These are phyloP conservation scores for Lomographa bimaculata DNA, from an alignment of 2,888 invertebrate species.

Conservation along the genomic window DNA sequence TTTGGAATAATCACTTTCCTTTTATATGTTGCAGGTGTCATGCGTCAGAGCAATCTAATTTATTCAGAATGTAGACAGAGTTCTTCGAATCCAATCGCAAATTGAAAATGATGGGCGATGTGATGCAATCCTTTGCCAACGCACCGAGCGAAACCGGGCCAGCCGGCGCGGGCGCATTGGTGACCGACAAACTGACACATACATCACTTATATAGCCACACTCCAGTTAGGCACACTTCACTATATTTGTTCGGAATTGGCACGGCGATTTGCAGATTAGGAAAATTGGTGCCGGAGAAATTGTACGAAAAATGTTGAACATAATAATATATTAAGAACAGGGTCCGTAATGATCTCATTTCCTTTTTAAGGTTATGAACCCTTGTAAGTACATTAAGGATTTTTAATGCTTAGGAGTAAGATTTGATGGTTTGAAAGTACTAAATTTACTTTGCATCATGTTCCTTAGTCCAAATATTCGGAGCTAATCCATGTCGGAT, in stretches of 20 bases:
- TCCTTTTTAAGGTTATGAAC: too few relatives aligned
- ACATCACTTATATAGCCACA: conserved; percentile 4
- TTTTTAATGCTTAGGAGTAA: too few relatives aligned
- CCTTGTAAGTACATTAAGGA: too few relatives aligned
- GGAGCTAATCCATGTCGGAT: too few relatives aligned
- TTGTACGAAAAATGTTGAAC: too few relatives aligned
- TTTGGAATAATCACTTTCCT: too few relatives aligned
- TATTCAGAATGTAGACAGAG: conserved; percentile 11
- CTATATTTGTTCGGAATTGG: conserved; percentile 11
- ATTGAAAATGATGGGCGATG: conserved; percentile 28
- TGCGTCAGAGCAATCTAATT: conserved; percentile 7
- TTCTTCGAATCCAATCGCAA: conserved; percentile 12
- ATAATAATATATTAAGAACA: too few relatives aligned
- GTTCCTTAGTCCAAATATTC: too few relatives aligned
- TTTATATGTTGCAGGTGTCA: conserved; percentile 8
- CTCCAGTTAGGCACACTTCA: conserved; percentile 19
- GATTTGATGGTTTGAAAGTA: too few relatives aligned
- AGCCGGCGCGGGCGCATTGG: conserved; percentile 16
- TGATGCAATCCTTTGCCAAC: conserved; percentile 32
- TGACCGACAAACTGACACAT: conserved; percentile 30
- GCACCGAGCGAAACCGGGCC: conserved; percentile 29
- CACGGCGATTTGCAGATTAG: conserved; percentile 3
- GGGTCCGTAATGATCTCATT: too few relatives aligned
- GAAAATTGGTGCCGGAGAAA: conserved; percentile 6
- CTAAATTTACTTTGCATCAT: too few relatives aligned